Evolutionary conservation across 2,888 invertebrate genomes (phyloP).

Genomic region (Sphinx pinastri): DNA sequence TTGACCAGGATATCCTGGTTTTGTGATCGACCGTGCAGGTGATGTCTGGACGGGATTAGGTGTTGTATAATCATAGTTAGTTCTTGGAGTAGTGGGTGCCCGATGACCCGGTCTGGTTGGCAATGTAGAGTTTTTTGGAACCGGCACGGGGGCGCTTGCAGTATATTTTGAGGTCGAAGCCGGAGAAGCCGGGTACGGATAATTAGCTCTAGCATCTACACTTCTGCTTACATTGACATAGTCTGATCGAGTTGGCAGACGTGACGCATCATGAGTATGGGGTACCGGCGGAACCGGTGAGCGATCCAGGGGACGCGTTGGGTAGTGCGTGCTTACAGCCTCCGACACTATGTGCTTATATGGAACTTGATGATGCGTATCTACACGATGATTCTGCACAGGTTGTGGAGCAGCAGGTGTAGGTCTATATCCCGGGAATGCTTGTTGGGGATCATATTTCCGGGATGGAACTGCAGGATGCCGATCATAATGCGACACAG

Average conservation of each 20-base stretch:
- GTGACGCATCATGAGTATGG: constrained; percentile 59
- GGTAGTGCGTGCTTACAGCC: constrained; percentile 61
- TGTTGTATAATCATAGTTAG: constrained; percentile 64
- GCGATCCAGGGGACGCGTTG: constrained; percentile 63
- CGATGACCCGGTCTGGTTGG: constrained; percentile 62
- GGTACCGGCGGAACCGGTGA: constrained; percentile 59
- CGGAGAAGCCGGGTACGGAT: constrained; percentile 68
- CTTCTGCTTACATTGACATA: constrained; percentile 60
- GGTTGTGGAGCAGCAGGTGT: constrained; percentile 57
- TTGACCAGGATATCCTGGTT: constrained; percentile 72
- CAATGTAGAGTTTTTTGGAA: constrained; percentile 61
- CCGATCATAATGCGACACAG: constrained; percentile 68
- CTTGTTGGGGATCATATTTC: constrained; percentile 76
- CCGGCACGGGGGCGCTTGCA: constrained; percentile 56
- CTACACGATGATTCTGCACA: constrained; percentile 65
- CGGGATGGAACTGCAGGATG: constrained; percentile 64
- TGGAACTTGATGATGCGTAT: constrained; percentile 62
- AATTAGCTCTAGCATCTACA: constrained; percentile 60
- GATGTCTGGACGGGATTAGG: constrained; percentile 67
- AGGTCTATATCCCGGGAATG: constrained; percentile 75
- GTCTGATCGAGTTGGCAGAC: constrained; percentile 61
- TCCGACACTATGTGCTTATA: constrained; percentile 68
- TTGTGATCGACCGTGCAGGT: constrained; percentile 64
- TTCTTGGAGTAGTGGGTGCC: constrained; percentile 60
- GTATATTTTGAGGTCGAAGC: constrained; percentile 67